A percentile compares a stretch with the other conserved stretches of the same genome.
Conservation (phyloP, 2,797 vertebrate species). For the Cheirogaleus major region DNA sequence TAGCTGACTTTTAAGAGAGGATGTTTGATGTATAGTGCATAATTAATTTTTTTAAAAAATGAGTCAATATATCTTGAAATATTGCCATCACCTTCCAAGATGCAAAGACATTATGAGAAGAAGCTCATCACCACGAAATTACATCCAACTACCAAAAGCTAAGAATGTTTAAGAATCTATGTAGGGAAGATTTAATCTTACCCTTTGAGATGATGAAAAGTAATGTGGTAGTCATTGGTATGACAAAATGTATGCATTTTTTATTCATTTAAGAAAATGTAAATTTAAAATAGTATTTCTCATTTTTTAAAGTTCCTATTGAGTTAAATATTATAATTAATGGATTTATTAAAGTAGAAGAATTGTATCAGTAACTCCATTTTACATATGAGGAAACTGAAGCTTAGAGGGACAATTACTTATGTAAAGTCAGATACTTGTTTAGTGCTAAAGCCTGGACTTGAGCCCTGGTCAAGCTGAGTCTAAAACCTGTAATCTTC, state of each 20-base stretch:
- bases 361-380: neutral
- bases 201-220: neutral
- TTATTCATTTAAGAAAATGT: neutral
- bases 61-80: constrained; percentile 1
- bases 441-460: neutral
- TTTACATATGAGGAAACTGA: neutral
- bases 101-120: constrained; percentile 27
- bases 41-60: neutral
- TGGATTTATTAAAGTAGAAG: neutral
- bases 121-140: neutral
- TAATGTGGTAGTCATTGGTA: neutral
- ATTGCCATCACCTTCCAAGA: neutral
- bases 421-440: neutral
- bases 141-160: neutral
- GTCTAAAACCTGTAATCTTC: neutral
- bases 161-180: neutral
- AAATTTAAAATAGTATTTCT: constrained; percentile 28
- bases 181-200: neutral
- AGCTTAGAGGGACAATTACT: neutral
- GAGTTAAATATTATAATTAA: neutral
- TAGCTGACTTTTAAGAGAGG: constrained; percentile 32
- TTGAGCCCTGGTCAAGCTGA: neutral
- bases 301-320: neutral
- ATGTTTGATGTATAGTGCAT: constrained; percentile 7
- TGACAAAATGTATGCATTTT: neutral